Evolutionary conservation across 2,113 vertebrate species (phyloP).

Genomic region (Lates calcarifer): DNA sequence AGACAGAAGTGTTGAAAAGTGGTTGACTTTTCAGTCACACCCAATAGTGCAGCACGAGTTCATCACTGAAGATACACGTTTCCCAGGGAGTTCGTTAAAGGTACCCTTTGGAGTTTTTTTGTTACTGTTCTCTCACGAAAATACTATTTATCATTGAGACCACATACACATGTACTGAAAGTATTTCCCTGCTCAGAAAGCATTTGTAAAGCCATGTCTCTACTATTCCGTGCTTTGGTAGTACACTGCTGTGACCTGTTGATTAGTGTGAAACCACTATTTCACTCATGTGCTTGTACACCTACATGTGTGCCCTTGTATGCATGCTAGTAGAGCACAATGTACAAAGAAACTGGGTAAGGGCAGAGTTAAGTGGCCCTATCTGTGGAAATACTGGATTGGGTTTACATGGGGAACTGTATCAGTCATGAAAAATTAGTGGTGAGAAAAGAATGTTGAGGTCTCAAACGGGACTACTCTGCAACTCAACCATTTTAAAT

Average conservation of each 20-base stretch:
- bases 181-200: background rate
- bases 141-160: background rate
- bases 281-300: too few species aligned
- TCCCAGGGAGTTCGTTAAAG: background rate
- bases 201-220: too few species aligned
- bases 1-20: background rate
- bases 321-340: background rate
- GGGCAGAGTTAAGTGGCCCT: background rate
- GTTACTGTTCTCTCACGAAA: background rate
- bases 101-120: background rate
- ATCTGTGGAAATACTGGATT: constrained; percentile 2
- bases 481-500: background rate
- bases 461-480: background rate
- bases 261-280: too few species aligned
- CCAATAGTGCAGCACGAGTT: background rate
- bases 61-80: background rate
- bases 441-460: background rate
- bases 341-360: background rate
- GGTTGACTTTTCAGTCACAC: background rate
- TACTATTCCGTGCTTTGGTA: too few species aligned
- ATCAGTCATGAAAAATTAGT: background rate
- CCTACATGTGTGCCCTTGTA: background rate
- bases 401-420: background rate
- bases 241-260: too few species aligned
- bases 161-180: background rate